Base-by-base conservation (phyloP, 2,888 invertebrate species). In the Hylaea fasciaria region DNA sequence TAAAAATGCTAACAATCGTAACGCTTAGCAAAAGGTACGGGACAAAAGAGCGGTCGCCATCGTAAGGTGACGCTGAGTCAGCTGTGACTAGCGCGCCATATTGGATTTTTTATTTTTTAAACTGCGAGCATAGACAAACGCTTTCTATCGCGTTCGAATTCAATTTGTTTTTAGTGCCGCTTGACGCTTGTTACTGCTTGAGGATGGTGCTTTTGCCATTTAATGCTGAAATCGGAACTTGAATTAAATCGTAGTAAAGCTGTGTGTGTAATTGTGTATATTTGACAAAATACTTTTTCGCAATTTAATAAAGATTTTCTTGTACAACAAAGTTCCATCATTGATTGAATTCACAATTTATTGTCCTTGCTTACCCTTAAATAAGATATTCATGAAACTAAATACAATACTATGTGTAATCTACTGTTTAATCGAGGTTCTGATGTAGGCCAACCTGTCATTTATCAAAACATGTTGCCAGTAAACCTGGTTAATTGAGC, bases 41-140 rank as follows among this genome's bases (percentile, higher is more conserved):
- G 74, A 77, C 81, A 82, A 79, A 69, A 75, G 77, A 65, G 54
- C 73, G 72, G 73, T 72, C 74, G 73, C 75, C 75, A 76, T 74
- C 76, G 80, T 79, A 83, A 86, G 85, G 82, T 85, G 83, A 75
- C 77, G 89, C 86, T 79, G 87, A 89, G 80, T 89, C 89, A 90
- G 89, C 89, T 89, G 87, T 80, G 80, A 80, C 77, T 77, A 71
- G 73, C 69, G 77, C 74, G 82, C 86, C 85, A 88, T 87, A 71
- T 87, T 86, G 82, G 72, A 78, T 77, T 79, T n/a, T 86, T 83
- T 82, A 77, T 74, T 83, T 84, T 85, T 87, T 85, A 76, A 82
- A 85, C 75, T 79, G 78, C 78, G 70, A 70, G 71, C 76, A 78
- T 78, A 81, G 80, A 78, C 81, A 82, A 81, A 77, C 78, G 68